These are phyloP conservation scores for Dolichallabes microphthalmus DNA, from an alignment of 2,113 vertebrate genomes.

Conservation along the genomic window DNA sequence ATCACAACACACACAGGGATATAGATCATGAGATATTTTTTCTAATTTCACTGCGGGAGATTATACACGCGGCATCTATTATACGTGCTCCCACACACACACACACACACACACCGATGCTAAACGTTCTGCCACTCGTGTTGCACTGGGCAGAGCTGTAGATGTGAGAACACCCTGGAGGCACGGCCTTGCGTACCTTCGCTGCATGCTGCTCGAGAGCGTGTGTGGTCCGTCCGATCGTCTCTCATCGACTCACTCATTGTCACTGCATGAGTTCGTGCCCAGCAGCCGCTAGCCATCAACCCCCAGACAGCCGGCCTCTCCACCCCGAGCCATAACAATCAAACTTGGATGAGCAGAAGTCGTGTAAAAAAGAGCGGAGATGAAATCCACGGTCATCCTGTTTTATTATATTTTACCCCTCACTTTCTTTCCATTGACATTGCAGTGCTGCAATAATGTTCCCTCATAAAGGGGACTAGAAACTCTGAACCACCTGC, in stretches of 20 bases:
- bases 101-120: slow-evolving; percentile 37
- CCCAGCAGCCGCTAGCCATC: slow-evolving; percentile 18
- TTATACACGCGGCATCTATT: slow-evolving; percentile 1
- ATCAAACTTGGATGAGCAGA: slow-evolving; percentile 31
- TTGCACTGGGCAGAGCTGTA: slow-evolving; percentile 17
- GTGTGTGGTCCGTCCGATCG: slow-evolving; percentile 39
- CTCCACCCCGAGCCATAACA: slow-evolving; percentile 25
- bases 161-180: slow-evolving; percentile 42
- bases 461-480: slow-evolving; percentile 22
- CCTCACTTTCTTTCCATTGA: slow-evolving; percentile 11
- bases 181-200: slow-evolving; percentile 38
- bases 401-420: slow-evolving; percentile 22
- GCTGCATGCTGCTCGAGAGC: slow-evolving; percentile 9
- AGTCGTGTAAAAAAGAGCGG: slow-evolving; percentile 23
- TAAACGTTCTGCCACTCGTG: slow-evolving; percentile 24
- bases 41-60: background rate
- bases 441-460: slow-evolving; percentile 25
- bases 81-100: slow-evolving; percentile 30
- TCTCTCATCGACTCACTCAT: slow-evolving; percentile 47
- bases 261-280: slow-evolving; percentile 45
- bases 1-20: slow-evolving; percentile 19
- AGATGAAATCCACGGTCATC: background rate
- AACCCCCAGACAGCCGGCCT: slow-evolving; percentile 29
- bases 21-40: slow-evolving; percentile 15
- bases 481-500: slow-evolving; percentile 38